phyloP scores from a whole-genome alignment of 2,113 vertebrate species.

The Phaetusa simplex region DNA sequence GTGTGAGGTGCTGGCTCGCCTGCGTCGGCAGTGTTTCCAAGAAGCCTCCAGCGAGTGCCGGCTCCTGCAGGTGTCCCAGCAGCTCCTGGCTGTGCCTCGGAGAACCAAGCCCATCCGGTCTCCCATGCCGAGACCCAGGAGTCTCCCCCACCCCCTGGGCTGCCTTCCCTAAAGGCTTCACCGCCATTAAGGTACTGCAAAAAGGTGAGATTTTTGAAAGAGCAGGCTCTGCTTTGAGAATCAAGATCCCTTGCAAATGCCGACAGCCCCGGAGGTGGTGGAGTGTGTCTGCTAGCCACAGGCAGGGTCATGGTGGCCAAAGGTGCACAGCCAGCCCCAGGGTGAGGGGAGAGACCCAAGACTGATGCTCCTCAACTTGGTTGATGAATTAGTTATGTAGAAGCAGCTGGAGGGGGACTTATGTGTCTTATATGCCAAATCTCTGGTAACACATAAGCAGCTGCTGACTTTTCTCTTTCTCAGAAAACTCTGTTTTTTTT shows the following conservation, averaged over 20 bases:
- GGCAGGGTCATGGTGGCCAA: fast-evolving
- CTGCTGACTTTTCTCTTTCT: background rate
- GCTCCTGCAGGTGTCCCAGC: background rate
- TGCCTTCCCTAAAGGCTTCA: background rate
- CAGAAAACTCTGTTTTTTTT: background rate
- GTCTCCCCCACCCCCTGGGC: background rate
- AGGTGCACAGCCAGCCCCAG: background rate
- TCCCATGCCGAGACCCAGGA: fast-evolving
- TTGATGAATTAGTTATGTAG: background rate
- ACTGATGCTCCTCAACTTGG: background rate
- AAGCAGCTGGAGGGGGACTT: background rate
- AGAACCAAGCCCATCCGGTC: fast-evolving
- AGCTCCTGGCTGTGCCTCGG: fast-evolving
- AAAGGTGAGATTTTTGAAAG: background rate
- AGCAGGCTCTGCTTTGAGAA: background rate
- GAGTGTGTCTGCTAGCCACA: background rate
- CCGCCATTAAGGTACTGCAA: background rate
- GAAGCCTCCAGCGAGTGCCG: background rate
- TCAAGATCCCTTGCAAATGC: background rate
- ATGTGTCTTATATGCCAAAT: background rate
- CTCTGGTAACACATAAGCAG: background rate
- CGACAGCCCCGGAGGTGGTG: background rate
- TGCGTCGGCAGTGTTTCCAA: background rate
- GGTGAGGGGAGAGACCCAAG: background rate
- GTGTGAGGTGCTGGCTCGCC: background rate